Conservation (phyloP, 2,113 vertebrate genomes). For the Calonectris borealis region DNA sequence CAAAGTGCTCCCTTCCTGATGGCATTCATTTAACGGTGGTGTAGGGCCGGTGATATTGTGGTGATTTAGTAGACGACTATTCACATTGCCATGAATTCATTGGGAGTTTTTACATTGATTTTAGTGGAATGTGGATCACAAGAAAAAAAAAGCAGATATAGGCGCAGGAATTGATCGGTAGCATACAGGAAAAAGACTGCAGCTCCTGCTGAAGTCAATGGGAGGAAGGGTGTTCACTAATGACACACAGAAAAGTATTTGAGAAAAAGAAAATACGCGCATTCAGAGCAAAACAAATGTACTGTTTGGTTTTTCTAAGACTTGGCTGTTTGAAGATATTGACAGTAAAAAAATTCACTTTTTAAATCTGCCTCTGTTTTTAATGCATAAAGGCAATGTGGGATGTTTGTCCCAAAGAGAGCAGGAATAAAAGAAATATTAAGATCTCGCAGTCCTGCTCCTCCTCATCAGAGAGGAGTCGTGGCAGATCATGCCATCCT, state of each 20-base stretch:
- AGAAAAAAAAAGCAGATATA: background rate
- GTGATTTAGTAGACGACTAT: background rate
- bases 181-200: background rate
- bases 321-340: background rate
- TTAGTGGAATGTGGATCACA: background rate
- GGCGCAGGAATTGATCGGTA: background rate
- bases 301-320: background rate
- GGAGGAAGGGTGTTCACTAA: background rate
- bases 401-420: background rate
- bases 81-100: background rate
- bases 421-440: background rate
- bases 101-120: background rate
- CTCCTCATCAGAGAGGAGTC: background rate
- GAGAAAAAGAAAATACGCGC: background rate
- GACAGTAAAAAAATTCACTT: background rate
- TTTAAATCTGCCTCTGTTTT: background rate
- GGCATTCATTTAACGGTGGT: rapidly evolving
- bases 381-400: background rate
- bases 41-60: rapidly evolving
- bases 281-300: background rate
- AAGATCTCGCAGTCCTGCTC: background rate
- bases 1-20: background rate
- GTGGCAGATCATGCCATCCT: background rate
- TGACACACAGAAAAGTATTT: background rate
- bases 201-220: background rate